phyloP scores from a whole-genome alignment of 2,797 vertebrate species.

The Rousettus madagascariensis region DNA sequence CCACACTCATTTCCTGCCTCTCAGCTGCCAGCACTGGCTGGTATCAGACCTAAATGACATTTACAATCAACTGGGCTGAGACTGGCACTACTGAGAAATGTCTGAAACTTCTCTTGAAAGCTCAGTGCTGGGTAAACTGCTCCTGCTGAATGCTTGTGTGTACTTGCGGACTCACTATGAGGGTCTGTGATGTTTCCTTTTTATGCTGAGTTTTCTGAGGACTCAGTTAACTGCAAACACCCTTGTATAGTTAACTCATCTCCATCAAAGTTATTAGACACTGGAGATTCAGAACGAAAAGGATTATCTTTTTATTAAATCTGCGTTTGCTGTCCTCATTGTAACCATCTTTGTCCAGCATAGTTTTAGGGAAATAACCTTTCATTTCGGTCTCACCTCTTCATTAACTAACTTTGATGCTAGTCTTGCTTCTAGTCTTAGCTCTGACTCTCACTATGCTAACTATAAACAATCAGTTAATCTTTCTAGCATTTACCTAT shows the following conservation, averaged over 20 bases:
- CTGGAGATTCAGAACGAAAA: background rate
- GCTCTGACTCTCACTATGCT: background rate
- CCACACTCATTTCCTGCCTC: background rate
- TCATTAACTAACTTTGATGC: background rate
- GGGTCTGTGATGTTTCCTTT: background rate
- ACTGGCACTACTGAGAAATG: background rate
- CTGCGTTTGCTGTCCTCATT: background rate
- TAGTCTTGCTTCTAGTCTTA: background rate
- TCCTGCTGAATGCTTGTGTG: rapidly evolving
- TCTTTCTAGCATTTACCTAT: background rate
- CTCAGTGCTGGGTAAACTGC: background rate
- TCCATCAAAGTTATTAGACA: background rate
- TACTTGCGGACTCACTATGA: background rate
- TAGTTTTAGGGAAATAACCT: background rate
- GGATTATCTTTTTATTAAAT: background rate
- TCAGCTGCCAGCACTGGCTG: background rate
- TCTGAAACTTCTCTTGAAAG: background rate
- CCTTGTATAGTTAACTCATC: background rate
- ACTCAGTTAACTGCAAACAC: background rate
- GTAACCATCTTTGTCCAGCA: background rate
- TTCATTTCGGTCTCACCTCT: background rate
- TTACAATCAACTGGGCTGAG: background rate
- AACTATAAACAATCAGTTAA: background rate
- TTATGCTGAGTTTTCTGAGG: background rate
- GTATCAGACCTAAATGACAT: background rate